These are phyloP conservation scores for Chamaea fasciata DNA, from an alignment of 2,113 vertebrate species.

Conservation along the genomic window DNA sequence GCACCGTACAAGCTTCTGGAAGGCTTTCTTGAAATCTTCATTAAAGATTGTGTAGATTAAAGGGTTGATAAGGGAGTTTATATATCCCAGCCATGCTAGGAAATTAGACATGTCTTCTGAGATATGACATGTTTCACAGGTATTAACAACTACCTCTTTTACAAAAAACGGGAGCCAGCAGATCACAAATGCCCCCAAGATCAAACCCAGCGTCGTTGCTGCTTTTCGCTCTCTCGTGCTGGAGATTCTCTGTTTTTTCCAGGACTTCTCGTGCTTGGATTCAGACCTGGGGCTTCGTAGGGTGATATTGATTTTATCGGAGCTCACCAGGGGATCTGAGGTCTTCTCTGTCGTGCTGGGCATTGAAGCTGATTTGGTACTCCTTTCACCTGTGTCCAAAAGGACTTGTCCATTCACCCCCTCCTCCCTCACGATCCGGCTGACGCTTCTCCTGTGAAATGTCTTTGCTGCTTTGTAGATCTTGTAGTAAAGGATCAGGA, in stretches of 20 bases:
- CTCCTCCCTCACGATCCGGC: slow-evolving; percentile 82
- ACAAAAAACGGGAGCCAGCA: slow-evolving; percentile 99
- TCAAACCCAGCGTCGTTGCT: slow-evolving; percentile 91
- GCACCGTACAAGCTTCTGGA: slow-evolving; percentile 91
- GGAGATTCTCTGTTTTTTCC: slow-evolving; percentile 88
- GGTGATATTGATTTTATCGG: slow-evolving; percentile 74
- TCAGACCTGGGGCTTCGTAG: slow-evolving; percentile 74
- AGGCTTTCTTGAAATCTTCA: slow-evolving; percentile 98
- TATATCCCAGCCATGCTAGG: slow-evolving; percentile 94
- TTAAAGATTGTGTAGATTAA: slow-evolving; percentile 99
- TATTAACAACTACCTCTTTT: slow-evolving; percentile 94
- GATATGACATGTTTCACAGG: slow-evolving; percentile 84
- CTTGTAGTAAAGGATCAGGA: slow-evolving; percentile 98
- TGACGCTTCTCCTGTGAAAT: slow-evolving; percentile 87
- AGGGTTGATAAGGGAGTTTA: slow-evolving; percentile 98
- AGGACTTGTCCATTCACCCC: slow-evolving; percentile 85
- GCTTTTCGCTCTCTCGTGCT: slow-evolving; percentile 90
- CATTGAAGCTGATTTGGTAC: slow-evolving; percentile 74
- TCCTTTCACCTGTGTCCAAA: slow-evolving; percentile 79
- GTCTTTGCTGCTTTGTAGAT: slow-evolving; percentile 95
- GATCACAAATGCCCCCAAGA: slow-evolving; percentile 94
- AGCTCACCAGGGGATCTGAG: slow-evolving; percentile 87
- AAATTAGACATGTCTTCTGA: slow-evolving; percentile 92
- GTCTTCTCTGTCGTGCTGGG: slow-evolving; percentile 83
- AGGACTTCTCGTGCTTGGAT: slow-evolving; percentile 79